phyloP scores from a whole-genome alignment of 2,113 vertebrate genomes.

The Acanthochromis polyacanthus region DNA sequence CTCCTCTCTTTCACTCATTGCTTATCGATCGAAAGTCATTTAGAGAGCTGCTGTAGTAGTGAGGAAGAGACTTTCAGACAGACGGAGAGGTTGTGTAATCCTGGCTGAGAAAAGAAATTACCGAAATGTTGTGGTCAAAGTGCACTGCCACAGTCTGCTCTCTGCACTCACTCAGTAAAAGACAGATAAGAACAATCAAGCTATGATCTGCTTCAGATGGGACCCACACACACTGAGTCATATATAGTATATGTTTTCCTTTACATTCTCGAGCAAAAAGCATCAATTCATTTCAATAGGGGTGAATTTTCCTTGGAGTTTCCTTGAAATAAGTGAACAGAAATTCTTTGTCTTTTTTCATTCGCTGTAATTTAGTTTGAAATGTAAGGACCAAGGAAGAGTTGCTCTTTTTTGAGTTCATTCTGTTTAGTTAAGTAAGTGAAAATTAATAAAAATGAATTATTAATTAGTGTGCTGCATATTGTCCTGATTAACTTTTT shows the following conservation, averaged over 20 bases:
- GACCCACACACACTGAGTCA: not conserved
- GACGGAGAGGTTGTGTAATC: constrained; percentile 29
- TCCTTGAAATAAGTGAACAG: too few relatives aligned
- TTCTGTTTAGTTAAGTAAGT: too few relatives aligned
- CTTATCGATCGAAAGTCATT: constrained; percentile 37
- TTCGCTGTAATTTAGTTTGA: too few relatives aligned
- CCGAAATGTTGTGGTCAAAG: constrained; percentile 29
- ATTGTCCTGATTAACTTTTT: too few relatives aligned
- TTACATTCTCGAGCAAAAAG: not conserved
- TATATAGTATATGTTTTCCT: not conserved
- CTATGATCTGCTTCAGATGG: not conserved
- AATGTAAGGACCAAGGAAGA: too few relatives aligned
- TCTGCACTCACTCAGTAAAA: constrained; percentile 28
- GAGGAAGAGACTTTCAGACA: constrained; percentile 10
- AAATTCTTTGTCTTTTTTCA: too few relatives aligned
- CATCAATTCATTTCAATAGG: too few relatives aligned
- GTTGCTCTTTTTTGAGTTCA: too few relatives aligned
- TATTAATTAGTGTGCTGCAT: too few relatives aligned
- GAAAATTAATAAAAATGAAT: too few relatives aligned
- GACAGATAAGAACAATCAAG: constrained; percentile 33
- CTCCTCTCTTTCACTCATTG: constrained; percentile 18
- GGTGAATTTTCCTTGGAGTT: too few relatives aligned
- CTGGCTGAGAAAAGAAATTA: constrained; percentile 18
- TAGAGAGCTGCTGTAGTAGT: constrained; percentile 11
- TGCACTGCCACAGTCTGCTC: constrained; percentile 31